Percentiles rank a stretch among this genome's conserved stretches.
Evolutionary conservation across 2,113 vertebrate species (phyloP).

Genomic region (Benitochromis conjunctus): DNA sequence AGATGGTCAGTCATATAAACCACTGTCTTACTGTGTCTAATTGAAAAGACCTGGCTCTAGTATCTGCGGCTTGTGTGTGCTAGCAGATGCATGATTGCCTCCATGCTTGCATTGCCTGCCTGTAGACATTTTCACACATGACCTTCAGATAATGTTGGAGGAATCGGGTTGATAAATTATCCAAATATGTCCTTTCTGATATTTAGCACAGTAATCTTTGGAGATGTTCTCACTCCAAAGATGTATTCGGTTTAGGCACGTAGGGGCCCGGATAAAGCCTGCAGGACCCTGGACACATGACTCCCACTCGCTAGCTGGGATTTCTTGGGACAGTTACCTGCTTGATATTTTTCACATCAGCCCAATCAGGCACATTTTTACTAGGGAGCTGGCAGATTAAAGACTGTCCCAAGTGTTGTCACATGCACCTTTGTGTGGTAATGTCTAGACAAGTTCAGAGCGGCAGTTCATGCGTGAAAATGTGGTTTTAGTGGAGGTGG

Average conservation of each 20-base stretch:
- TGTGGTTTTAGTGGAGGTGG: background rate
- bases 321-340: background rate
- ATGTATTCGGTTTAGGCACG: background rate
- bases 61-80: background rate
- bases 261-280: background rate
- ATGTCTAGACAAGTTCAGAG: background rate
- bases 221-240: background rate
- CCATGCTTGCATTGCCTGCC: background rate
- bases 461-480: background rate
- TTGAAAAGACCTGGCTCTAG: constrained; percentile 26
- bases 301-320: background rate
- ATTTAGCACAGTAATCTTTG: background rate
- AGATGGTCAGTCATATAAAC: constrained; percentile 35
- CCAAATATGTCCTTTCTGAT: background rate
- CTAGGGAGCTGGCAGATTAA: background rate
- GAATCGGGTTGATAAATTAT: background rate
- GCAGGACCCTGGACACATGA: background rate
- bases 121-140: background rate
- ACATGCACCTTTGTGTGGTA: background rate
- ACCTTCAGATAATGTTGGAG: background rate
- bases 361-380: background rate
- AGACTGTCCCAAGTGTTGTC: background rate
- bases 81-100: background rate
- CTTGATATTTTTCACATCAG: background rate
- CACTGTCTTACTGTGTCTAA: background rate